Conservation (phyloP, 1,140 invertebrate species). For the Dendrolimus punctatus region DNA sequence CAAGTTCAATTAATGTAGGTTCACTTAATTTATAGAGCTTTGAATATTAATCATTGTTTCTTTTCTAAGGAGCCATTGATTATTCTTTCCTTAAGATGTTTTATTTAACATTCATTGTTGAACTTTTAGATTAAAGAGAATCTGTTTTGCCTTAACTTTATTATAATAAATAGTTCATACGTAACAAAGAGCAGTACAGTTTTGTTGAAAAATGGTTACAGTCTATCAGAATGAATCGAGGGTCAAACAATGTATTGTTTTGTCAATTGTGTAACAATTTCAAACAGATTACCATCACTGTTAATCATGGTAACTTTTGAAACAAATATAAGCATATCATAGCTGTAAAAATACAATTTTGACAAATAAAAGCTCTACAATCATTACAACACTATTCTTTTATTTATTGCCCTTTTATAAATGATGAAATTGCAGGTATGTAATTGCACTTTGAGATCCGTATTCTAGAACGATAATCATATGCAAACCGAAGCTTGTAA, state of each 20-base stretch:
- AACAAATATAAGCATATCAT: conserved; percentile 89
- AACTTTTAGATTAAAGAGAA: conserved; percentile 67
- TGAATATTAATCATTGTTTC: conserved; percentile 41
- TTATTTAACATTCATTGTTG: conserved; percentile 69
- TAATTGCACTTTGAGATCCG: conserved; percentile 2
- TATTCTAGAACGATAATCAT: background rate
- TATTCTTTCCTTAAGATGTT: conserved; percentile 54
- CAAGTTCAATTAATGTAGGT: conserved; percentile 69
- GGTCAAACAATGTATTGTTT: conserved; percentile 52
- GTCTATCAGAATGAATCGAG: conserved; percentile 51
- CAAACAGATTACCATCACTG: conserved; percentile 50
- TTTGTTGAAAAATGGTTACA: conserved; percentile 62
- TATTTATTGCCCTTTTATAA: conserved; percentile 16
- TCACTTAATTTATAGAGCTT: conserved; percentile 62
- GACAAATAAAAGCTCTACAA: conserved; percentile 80
- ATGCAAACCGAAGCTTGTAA: background rate
- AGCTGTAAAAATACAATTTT: conserved; percentile 84
- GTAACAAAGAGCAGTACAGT: conserved; percentile 61
- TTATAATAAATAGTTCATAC: conserved; percentile 53
- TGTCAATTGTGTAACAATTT: conserved; percentile 65
- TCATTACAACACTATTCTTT: conserved; percentile 58
- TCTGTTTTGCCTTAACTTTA: conserved; percentile 70
- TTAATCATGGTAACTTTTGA: conserved; percentile 77
- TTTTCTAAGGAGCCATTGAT: conserved; percentile 33
- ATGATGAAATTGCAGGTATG: conserved; percentile 23